Percentiles rank a stretch among this genome's conserved stretches.
Evolutionary conservation across 2,888 invertebrate species (phyloP).

Genomic region (Dryobota labecula): DNA sequence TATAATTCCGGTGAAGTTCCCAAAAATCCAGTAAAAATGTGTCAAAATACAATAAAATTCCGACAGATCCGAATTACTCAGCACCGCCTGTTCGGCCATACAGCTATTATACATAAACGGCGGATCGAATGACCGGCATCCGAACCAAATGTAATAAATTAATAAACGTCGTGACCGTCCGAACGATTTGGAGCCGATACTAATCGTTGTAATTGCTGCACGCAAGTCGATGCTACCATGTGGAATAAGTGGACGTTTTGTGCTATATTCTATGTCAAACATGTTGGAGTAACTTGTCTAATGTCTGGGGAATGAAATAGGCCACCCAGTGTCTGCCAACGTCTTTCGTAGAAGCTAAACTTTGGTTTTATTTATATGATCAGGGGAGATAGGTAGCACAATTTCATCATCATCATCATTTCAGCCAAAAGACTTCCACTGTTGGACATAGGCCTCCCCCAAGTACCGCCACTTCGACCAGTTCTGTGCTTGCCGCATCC

Average conservation of each 20-base stretch:
- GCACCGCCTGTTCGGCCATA: constrained; percentile 35
- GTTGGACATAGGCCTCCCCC: too few species aligned
- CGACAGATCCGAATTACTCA: constrained; percentile 36
- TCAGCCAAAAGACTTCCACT: too few species aligned
- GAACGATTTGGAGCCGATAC: constrained; percentile 61
- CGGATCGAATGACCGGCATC: constrained; percentile 66
- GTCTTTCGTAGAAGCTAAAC: not conserved
- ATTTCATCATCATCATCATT: not conserved
- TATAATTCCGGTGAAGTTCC: not conserved
- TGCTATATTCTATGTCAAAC: constrained; percentile 24
- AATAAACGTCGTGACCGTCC: constrained; percentile 63
- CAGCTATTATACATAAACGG: constrained; percentile 60
- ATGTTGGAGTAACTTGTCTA: not conserved
- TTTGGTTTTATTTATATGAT: not conserved
- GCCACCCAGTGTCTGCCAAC: not conserved
- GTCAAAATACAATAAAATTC: constrained; percentile 40
- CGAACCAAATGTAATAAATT: constrained; percentile 69
- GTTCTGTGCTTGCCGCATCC: too few species aligned
- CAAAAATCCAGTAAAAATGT: constrained; percentile 18
- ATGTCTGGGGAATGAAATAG: constrained; percentile 8
- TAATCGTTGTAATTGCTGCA: constrained; percentile 66
- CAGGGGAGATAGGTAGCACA: not conserved
- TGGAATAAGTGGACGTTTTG: constrained; percentile 37
- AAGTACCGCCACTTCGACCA: too few species aligned
- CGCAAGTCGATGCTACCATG: constrained; percentile 61